These are phyloP conservation scores for Chunga burmeisteri DNA, from an alignment of 2,113 vertebrate species.

Conservation along the genomic window DNA sequence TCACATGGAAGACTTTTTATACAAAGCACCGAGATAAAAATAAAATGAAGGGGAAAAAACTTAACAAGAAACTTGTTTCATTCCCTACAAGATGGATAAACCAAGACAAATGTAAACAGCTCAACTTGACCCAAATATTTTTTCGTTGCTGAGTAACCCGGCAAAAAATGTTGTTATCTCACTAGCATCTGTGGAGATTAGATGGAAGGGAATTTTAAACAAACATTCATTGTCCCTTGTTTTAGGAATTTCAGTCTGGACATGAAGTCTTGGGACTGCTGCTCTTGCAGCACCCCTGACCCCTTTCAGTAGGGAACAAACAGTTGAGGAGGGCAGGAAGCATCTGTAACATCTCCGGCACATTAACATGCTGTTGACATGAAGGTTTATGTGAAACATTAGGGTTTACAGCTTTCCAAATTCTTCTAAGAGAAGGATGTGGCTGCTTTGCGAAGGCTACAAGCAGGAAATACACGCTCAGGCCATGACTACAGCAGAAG, in stretches of 20 bases:
- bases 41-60: slow-evolving; percentile 24
- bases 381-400: neutral
- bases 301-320: neutral
- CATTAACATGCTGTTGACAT: neutral
- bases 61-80: slow-evolving; percentile 23
- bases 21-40: slow-evolving; percentile 54
- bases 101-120: slow-evolving; percentile 43
- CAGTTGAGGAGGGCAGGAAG: neutral
- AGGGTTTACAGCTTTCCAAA: neutral
- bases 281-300: neutral
- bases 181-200: slow-evolving; percentile 46
- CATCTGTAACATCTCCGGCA: neutral
- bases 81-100: slow-evolving; percentile 53
- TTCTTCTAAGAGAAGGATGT: neutral
- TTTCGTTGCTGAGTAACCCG: slow-evolving; percentile 69
- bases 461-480: neutral
- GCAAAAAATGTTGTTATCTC: slow-evolving; percentile 44
- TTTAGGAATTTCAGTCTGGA: slow-evolving; percentile 13
- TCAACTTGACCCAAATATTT: slow-evolving; percentile 71
- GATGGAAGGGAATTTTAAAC: slow-evolving; percentile 52
- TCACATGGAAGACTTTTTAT: slow-evolving; percentile 52
- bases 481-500: slow-evolving; percentile 2
- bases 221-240: neutral
- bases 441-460: neutral
- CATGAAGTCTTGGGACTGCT: neutral